Percentiles rank a stretch among this genome's conserved stretches.
phyloP scores from a whole-genome alignment of 1,140 invertebrate species.

The Hesperophylax magnus region DNA sequence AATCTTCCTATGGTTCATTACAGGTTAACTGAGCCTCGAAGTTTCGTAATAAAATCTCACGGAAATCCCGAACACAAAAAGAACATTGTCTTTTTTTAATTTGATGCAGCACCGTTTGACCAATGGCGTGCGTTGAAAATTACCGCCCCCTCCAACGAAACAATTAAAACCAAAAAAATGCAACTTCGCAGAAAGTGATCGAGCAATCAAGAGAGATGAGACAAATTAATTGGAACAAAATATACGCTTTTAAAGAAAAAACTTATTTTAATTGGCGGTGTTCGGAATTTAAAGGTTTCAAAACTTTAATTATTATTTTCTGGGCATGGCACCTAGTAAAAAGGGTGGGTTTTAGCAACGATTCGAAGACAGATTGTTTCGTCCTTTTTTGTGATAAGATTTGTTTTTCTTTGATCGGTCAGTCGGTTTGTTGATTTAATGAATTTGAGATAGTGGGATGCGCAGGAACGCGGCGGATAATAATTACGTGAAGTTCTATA shows the following conservation, averaged over 20 bases:
- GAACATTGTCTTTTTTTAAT: not conserved
- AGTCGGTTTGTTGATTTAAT: too few relatives aligned
- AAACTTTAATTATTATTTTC: too few relatives aligned
- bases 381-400: too few relatives aligned
- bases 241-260: not conserved
- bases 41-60: too few relatives aligned
- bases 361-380: too few relatives aligned
- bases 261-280: not conserved
- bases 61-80: not conserved
- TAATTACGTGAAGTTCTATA: constrained; percentile 3
- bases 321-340: too few relatives aligned
- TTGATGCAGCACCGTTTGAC: not conserved
- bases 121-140: constrained; percentile 19
- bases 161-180: not conserved
- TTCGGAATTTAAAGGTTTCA: not conserved
- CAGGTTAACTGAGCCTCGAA: too few relatives aligned
- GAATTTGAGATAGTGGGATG: constrained; percentile 9
- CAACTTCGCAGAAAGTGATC: not conserved
- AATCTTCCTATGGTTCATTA: too few relatives aligned
- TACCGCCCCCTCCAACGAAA: constrained; percentile 16
- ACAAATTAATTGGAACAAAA: not conserved
- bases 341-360: too few relatives aligned
- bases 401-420: too few relatives aligned
- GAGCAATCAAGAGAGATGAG: not conserved
- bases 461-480: constrained; percentile 30